phyloP scores from a whole-genome alignment of 2,888 invertebrate species.

The Trichogramma dendrolimi region DNA sequence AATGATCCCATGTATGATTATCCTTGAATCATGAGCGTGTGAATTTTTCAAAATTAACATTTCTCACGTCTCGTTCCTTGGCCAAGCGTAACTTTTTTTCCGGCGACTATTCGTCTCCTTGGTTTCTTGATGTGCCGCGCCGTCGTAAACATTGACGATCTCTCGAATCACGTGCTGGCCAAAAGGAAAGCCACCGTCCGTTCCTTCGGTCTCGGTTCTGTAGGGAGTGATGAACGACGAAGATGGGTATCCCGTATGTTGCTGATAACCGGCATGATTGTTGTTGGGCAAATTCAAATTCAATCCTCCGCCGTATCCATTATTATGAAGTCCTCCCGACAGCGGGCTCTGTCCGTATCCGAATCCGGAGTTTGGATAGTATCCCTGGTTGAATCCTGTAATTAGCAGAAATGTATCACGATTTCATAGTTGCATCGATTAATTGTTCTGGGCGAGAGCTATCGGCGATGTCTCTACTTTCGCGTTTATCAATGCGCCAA shows the following conservation, averaged over 20 bases:
- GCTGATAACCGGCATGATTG: conserved; percentile 30
- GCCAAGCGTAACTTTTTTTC: conserved; percentile 44
- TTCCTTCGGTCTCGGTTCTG: conserved; percentile 19
- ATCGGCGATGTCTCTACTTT: no score
- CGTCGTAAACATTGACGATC: conserved; percentile 46
- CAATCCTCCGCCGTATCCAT: not conserved
- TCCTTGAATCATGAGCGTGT: not conserved
- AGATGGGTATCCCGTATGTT: conserved; percentile 22
- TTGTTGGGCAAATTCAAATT: conserved; percentile 15
- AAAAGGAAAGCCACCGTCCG: conserved; percentile 11
- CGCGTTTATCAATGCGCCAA: no score
- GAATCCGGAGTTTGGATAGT: conserved; percentile 19
- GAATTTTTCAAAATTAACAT: not conserved
- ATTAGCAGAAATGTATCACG: not conserved
- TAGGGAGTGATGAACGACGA: conserved; percentile 32
- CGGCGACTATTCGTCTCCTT: conserved; percentile 29
- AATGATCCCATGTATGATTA: not conserved
- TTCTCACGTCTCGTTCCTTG: conserved; percentile 20
- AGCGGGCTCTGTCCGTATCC: conserved; percentile 23
- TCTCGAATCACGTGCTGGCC: conserved; percentile 44
- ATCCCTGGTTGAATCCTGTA: conserved; percentile 25
- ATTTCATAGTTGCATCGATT: no score
- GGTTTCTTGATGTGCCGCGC: conserved; percentile 28
- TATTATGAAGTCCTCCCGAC: conserved; percentile 26
- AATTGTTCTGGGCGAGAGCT: no score